Conservation (phyloP, 2,113 vertebrate species). For the Bos javanicus region DNA sequence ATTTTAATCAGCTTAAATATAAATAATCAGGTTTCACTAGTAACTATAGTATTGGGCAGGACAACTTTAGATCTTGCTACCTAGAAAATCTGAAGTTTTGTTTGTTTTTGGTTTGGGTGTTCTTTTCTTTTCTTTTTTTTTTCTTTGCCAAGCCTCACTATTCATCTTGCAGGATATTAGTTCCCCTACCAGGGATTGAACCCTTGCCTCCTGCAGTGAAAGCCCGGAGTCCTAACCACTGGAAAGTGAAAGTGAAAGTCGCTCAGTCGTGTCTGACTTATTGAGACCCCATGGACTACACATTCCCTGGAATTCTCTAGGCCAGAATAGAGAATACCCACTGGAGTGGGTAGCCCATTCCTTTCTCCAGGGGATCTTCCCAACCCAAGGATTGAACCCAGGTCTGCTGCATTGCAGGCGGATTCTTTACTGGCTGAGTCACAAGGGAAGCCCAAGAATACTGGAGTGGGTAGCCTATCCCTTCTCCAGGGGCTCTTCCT, state of each 20-base stretch:
- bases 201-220: background rate
- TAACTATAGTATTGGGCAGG: background rate
- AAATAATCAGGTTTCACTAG: background rate
- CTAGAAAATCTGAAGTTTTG: slow-evolving; percentile 15
- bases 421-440: background rate
- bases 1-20: slow-evolving; percentile 41
- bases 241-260: background rate
- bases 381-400: background rate
- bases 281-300: background rate
- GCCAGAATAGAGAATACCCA: background rate
- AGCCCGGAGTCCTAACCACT: background rate
- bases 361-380: background rate
- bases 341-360: background rate
- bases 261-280: background rate
- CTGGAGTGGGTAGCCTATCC: background rate
- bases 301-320: background rate
- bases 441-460: background rate
- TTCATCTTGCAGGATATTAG: background rate
- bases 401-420: background rate
- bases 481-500: background rate
- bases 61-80: slow-evolving; percentile 13
- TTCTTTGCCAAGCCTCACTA: background rate
- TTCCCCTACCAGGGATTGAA: background rate
- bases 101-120: background rate
- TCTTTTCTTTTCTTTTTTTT: background rate